Evolutionary conservation across 1,140 invertebrate genomes (phyloP), one percentile per base, ranked within the genome.

Genomic region (Anthonomus grandis): DNA sequence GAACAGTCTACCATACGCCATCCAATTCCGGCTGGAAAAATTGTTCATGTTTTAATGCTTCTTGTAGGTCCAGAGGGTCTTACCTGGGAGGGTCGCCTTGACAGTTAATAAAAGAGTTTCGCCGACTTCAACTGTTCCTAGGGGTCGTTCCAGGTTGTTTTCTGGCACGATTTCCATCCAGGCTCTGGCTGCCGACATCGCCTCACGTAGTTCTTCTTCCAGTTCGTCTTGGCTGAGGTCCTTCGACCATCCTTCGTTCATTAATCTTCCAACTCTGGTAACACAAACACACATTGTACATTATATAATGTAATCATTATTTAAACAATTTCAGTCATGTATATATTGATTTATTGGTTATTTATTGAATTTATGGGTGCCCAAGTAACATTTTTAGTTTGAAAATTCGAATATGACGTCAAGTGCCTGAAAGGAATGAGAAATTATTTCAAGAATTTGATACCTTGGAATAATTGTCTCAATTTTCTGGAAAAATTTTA

Each of bases 111-210:
- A 79, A 2, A 84, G 84, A 4, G 82, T 79, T 72, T 89, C 83
- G n/a, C 87, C 87, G 50, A 87, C 84, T 70, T 83, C 80, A 3
- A 86, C 79, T 8, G 77, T 76, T 3, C 74, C 77, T 2, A 74
- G 74, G 0, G 75, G 74, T 3, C 72, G 64, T 49, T 51, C 69
- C 12, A 71, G 67, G 23, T 52, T 39, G 5, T 72, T 66, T 4
- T 75, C 76, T 19, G 83, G 76, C 15, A 79, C 72, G 56, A 89
- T 78, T 64, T 88, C 85, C 76, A 89, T 80, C 86, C 86, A 88
- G 34, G 85, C 84, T 49, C 81, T 76, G 0, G 81, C 76, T 27
- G 75, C 71, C 54, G 77, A 71, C 39, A 74, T 61, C 21, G 66
- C 63, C 57, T 72, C 64, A 10, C 62, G 53, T 19, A 71, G 22